phyloP scores from a whole-genome alignment of 2,113 vertebrate species.

The Gallinago paraguaiae region DNA sequence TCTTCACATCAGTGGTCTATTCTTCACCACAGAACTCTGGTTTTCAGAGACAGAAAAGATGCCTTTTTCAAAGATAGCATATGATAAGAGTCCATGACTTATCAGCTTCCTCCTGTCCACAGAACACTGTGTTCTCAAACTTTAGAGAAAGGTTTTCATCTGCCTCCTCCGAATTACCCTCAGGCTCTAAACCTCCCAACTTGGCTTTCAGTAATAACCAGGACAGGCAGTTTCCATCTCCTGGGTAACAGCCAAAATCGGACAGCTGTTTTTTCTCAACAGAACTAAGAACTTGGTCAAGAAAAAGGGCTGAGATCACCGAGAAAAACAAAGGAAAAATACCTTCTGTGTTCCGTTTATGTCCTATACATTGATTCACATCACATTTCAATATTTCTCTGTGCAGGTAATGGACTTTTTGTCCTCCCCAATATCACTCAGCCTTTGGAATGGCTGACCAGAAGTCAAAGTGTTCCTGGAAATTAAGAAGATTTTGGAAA shows the following conservation, averaged over 20 bases:
- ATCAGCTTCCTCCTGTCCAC: neutral
- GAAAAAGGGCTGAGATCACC: neutral
- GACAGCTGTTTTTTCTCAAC: conserved; percentile 18
- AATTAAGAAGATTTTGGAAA: neutral
- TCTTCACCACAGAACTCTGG: neutral
- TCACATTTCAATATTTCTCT: neutral
- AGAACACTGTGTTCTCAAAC: neutral
- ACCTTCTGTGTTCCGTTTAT: neutral
- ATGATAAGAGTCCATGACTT: neutral
- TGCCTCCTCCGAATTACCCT: neutral
- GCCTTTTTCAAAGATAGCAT: neutral
- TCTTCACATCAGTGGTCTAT: neutral
- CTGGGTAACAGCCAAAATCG: neutral
- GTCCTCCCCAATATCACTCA: neutral
- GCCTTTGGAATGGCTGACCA: neutral
- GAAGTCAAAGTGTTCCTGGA: neutral
- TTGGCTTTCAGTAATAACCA: neutral
- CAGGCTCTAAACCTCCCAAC: neutral
- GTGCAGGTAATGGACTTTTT: neutral
- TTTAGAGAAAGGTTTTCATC: neutral
- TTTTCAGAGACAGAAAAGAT: neutral
- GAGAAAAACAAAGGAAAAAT: neutral
- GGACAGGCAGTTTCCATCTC: neutral
- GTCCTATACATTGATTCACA: neutral
- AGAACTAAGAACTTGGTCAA: neutral